Base-by-base conservation (phyloP, 2,888 invertebrate species). In the Chrysomela aeneicollis region DNA sequence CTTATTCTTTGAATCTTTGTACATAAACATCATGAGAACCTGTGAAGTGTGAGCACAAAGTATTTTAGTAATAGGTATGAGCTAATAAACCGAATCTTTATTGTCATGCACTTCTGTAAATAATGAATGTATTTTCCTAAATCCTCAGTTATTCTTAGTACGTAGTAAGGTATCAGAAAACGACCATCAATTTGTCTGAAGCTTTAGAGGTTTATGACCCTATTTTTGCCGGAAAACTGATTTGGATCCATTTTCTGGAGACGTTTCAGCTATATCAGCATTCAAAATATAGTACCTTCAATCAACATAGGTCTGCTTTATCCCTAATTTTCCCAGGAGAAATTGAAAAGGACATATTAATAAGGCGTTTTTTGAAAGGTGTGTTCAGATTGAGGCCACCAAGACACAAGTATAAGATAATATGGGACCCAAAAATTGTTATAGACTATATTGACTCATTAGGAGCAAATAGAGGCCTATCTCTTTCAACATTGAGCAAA, bases 361-460 rank as follows among this genome's bases (percentile, higher is more conserved):
- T 72, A 18, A 69, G 71, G 61, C 49, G 72, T 18, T 74, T 72
- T 63, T 63, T 74, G n/a, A 73, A 64, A 53, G 71, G 71, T 1
- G 63, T 73, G 1, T 70, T 52, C n/a, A 70, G 66, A 30, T 26
- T 71, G 50, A 69, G 68, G 58, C 73, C 72, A 21, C 55, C 54
- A 30, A 58, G 42, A 60, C 67, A 70, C 9, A 70, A 62, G 61
- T 73, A 78, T 64, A 64, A 74, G 49, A 10, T n/a, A 15, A 76
- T 67, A 0, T 78, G 78, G 77, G 71, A 79, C 55, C 73, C 74
- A 6, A 47, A 50, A 18, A 19, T 50, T 19, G 59, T 67, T 9
- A 15, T 68, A 18, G 21, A 47, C 32, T 68, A 49, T 37, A 12
- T 67, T 30, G 19, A 21, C 10, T 46, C 10, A 17, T 59, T 42